phyloP scores from a whole-genome alignment of 2,113 vertebrate genomes.

The Tychaedon coryphoeus region DNA sequence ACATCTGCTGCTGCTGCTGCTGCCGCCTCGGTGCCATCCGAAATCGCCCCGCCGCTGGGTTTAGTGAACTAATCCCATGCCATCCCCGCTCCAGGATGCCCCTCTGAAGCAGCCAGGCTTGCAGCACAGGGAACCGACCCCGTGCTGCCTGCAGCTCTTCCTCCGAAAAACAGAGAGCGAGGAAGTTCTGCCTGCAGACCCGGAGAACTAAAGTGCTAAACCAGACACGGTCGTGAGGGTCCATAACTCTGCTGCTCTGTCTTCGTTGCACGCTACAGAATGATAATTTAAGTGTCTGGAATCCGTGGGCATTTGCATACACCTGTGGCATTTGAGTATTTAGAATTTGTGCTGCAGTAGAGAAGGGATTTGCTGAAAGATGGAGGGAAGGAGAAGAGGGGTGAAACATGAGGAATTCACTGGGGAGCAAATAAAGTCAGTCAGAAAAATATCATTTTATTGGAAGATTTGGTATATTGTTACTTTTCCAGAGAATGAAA shows the following conservation, averaged over 20 bases:
- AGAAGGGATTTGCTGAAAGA: not conserved
- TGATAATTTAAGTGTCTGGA: not conserved
- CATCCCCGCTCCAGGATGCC: not conserved
- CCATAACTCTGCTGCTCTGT: accelerated
- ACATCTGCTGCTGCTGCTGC: not conserved
- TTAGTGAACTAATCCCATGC: accelerated
- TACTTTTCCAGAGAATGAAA: not conserved
- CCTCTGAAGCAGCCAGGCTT: accelerated
- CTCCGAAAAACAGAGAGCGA: not conserved
- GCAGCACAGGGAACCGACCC: accelerated
- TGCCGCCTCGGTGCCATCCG: not conserved
- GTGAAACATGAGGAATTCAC: accelerated
- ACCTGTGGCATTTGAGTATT: not conserved
- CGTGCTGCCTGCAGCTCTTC: accelerated
- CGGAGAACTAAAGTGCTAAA: too few species aligned
- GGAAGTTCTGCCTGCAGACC: not conserved
- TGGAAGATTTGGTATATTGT: not conserved
- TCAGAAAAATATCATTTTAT: not conserved
- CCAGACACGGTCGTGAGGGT: accelerated
- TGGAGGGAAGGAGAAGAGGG: too few species aligned
- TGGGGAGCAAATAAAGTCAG: not conserved
- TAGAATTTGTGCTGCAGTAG: not conserved
- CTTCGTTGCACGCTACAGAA: accelerated
- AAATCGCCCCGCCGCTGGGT: accelerated
- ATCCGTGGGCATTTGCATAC: not conserved